phyloP scores from a whole-genome alignment of 2,797 vertebrate species.

The Remorina albescens region DNA sequence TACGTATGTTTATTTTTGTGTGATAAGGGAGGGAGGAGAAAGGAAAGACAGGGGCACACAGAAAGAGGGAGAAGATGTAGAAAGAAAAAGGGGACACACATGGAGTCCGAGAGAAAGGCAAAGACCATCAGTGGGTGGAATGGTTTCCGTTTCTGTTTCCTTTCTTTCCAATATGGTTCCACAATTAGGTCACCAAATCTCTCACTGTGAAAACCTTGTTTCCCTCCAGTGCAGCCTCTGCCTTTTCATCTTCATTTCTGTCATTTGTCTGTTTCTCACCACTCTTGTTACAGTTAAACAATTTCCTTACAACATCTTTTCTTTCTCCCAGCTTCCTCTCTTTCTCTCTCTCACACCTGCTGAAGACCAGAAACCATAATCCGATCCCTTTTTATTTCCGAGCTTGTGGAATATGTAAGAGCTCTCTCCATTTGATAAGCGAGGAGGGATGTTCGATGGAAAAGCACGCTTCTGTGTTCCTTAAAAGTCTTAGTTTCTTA shows the following conservation, averaged over 20 bases:
- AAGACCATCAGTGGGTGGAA: slow-evolving; percentile 28
- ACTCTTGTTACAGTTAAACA: slow-evolving; percentile 28
- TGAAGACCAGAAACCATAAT: slow-evolving; percentile 44
- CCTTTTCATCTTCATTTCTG: slow-evolving; percentile 4
- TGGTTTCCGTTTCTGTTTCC: slow-evolving; percentile 40
- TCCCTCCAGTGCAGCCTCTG: not conserved
- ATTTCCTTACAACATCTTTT: slow-evolving; percentile 8
- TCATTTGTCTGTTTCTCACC: slow-evolving; percentile 33
- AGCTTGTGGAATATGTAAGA: slow-evolving; percentile 58
- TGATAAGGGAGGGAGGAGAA: not conserved
- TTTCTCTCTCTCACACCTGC: not conserved
- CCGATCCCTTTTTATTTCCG: slow-evolving; percentile 45
- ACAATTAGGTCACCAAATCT: slow-evolving; percentile 44
- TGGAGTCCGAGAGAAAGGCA: not conserved
- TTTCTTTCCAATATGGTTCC: slow-evolving; percentile 23
- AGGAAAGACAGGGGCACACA: not conserved
- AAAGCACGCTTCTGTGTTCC: not conserved
- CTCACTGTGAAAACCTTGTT: slow-evolving; percentile 13
- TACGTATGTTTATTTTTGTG: not conserved
- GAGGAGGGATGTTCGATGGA: not conserved
- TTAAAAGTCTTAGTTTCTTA: not conserved
- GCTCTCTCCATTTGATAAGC: slow-evolving; percentile 39
- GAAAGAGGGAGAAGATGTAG: slow-evolving; percentile 1
- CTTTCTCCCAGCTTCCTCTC: not conserved
- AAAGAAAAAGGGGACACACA: slow-evolving; percentile 1